Evolutionary conservation across 2,888 invertebrate genomes (phyloP), one percentile per base, ranked within the genome.

Genomic region (Sphaerophoria taeniata): DNA sequence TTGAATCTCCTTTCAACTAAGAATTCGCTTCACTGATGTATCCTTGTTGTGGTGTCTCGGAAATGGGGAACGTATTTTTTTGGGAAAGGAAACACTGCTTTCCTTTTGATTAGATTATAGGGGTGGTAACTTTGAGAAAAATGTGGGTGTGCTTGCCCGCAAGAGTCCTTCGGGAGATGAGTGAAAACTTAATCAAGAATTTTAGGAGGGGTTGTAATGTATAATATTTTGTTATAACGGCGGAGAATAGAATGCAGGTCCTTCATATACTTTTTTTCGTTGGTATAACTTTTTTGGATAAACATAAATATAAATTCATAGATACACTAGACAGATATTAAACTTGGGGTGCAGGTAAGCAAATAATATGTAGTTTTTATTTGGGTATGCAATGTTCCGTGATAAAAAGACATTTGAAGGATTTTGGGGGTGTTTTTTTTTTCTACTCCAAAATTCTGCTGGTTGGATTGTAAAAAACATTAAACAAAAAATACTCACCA

Each of bases 171-270:
- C 33, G 56, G 82, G 73, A 24, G 63, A 73, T 82, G 72, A 56
- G 69, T 69, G 73, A 73, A 82, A 77, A 82, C 77, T 82, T 73
- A 77, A 82, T 82, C 77, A 82, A 69, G 55, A 72, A 74, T 61
- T 74, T 60, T 43, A 73, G 67, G 45, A 61, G 73, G 72, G 79
- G 67, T 67, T 72, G 67, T 55, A 53, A 12, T 43, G 6, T 6
- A 43, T 43, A 43, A 11, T 43, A 11, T 43, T 43, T 43, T 43
- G 9, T 53, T 55, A 60, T 56, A 16, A 24, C 4, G 16, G 24
- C 31, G 9, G 9, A 16, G 11, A 36, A 67, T 5, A 45, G 11
- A 55, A 53, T 70, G 58, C 78, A 67, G 63, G 63, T 58, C 43
- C 71, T 71, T 47, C 60, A 47, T 47, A 33, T 14, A 39, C 24